Conservation (phyloP, 2,888 invertebrate species). For the Parnassius apollo region DNA sequence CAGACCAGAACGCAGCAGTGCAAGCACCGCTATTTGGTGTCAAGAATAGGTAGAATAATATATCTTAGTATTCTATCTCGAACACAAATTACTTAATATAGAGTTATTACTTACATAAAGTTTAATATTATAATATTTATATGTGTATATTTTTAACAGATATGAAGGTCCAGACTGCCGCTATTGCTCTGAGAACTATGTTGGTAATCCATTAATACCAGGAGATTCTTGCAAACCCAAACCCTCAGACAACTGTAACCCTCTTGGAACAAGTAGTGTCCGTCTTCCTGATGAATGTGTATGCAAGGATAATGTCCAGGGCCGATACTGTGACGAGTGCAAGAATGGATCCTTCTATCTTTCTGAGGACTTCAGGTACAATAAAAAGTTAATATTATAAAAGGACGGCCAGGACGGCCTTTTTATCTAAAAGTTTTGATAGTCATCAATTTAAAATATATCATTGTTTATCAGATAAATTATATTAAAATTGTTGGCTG, state of each 20-base stretch:
- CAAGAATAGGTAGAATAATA: too few species aligned
- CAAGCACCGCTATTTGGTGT: too few species aligned
- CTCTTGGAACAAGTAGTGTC: slow-evolving; percentile 83
- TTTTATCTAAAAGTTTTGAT: too few species aligned
- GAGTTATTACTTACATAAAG: too few species aligned
- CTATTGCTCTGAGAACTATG: slow-evolving; percentile 88
- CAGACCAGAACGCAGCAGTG: too few species aligned
- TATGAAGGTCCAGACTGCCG: slow-evolving; percentile 88
- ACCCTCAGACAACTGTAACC: slow-evolving; percentile 83
- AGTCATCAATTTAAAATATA: too few species aligned
- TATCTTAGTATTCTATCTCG: too few species aligned
- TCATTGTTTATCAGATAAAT: too few species aligned
- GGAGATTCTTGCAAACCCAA: slow-evolving; percentile 86
- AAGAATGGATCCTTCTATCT: slow-evolving; percentile 91
- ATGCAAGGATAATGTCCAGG: slow-evolving; percentile 84
- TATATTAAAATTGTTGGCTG: too few species aligned
- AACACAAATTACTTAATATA: too few species aligned
- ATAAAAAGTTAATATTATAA: too few species aligned
- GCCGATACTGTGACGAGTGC: slow-evolving; percentile 93
- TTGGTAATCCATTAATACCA: slow-evolving; percentile 88
- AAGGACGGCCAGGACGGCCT: too few species aligned
- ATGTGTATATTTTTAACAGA: slow-evolving; percentile 37
- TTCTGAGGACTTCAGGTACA: slow-evolving; percentile 79
- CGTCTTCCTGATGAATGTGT: slow-evolving; percentile 62
- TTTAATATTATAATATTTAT: neutral